Evolutionary conservation across 2,888 invertebrate genomes (phyloP).

Genomic region (Cataglyphis albicans): DNA sequence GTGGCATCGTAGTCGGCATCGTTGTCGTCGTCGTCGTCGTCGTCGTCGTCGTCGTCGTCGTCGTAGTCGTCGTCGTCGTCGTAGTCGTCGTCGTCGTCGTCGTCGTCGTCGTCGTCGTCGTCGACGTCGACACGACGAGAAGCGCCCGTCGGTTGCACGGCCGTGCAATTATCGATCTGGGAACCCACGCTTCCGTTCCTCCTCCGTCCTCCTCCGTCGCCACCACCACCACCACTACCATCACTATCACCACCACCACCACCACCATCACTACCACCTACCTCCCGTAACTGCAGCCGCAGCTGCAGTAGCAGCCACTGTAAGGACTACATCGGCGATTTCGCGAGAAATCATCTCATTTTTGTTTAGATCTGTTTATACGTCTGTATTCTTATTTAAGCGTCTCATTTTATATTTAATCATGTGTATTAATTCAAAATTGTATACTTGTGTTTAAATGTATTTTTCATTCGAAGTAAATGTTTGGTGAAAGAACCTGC

Average conservation of each 20-base stretch:
- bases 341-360: not conserved
- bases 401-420: not conserved
- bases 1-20: constrained; percentile 41
- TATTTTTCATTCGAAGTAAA: not conserved
- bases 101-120: constrained; percentile 41
- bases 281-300: constrained; percentile 53
- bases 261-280: constrained; percentile 34
- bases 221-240: constrained; percentile 3
- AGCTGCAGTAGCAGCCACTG: constrained; percentile 48
- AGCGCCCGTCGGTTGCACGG: constrained; percentile 82
- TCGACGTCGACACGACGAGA: constrained; percentile 70
- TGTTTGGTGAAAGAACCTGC: not conserved
- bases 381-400: not conserved
- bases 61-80: constrained; percentile 42
- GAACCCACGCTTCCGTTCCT: constrained; percentile 80
- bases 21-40: constrained; percentile 41
- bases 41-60: not conserved
- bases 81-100: constrained; percentile 38
- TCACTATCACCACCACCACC: not conserved
- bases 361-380: constrained; percentile 2
- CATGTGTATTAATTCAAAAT: not conserved
- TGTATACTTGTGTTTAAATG: not conserved
- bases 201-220: constrained; percentile 68
- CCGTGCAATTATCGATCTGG: constrained; percentile 83
- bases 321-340: constrained; percentile 16